phyloP scores from a whole-genome alignment of 2,113 vertebrate species.

The Lepisosteus oculatus region DNA sequence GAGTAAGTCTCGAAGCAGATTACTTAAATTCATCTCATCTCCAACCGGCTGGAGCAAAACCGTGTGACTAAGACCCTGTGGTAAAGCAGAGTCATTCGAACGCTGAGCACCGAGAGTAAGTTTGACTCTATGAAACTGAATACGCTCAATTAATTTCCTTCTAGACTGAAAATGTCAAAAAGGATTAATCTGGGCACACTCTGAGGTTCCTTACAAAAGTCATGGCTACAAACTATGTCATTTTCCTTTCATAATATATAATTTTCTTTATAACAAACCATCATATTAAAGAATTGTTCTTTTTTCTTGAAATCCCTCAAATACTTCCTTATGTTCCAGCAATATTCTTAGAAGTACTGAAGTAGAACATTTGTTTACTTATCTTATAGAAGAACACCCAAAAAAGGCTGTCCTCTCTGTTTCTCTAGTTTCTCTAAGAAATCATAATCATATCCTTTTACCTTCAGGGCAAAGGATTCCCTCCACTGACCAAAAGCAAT shows the following conservation, averaged over 20 bases:
- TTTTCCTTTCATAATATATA: background rate
- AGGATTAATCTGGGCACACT: conserved; percentile 23
- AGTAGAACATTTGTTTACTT: too few species aligned
- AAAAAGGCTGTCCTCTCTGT: too few species aligned
- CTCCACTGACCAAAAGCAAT: too few species aligned
- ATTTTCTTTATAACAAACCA: conserved; percentile 20
- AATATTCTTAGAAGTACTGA: too few species aligned
- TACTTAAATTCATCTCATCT: too few species aligned
- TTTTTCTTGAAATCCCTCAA: conserved; percentile 12
- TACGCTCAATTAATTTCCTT: conserved; percentile 30
- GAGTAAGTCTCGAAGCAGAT: too few species aligned
- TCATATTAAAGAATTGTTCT: conserved; percentile 17
- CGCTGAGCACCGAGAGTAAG: conserved; percentile 15
- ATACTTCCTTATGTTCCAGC: too few species aligned
- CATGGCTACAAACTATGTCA: conserved; percentile 16
- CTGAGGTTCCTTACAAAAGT: conserved; percentile 16
- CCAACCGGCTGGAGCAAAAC: background rate
- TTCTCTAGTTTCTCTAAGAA: too few species aligned
- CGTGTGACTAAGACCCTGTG: conserved; percentile 22
- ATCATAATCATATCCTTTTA: too few species aligned
- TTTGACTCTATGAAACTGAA: conserved; percentile 28
- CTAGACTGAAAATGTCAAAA: conserved; percentile 29
- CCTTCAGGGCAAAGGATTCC: too few species aligned
- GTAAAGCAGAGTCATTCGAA: conserved; percentile 11
- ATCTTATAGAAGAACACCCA: too few species aligned